Conservation (phyloP, 2,797 vertebrate genomes). For the Phrynocephalus vlangalii region DNA sequence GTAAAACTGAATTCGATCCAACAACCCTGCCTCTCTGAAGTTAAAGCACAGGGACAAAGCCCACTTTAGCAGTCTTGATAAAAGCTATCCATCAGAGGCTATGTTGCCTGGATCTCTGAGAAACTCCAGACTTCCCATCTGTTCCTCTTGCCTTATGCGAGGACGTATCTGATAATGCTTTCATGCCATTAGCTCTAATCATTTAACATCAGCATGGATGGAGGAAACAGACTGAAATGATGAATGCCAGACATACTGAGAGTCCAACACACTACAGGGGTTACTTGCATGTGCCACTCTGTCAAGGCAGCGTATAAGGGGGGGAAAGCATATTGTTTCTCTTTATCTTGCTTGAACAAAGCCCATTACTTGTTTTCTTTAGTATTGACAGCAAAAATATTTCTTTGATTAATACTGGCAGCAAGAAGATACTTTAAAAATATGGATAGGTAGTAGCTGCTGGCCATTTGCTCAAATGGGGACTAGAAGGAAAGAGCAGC, state of each 20-base stretch:
- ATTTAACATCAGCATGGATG: background rate
- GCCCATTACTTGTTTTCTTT: background rate
- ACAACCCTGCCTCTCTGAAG: background rate
- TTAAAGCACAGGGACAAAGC: background rate
- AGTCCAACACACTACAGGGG: fast-evolving
- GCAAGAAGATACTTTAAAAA: background rate
- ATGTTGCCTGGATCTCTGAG: background rate
- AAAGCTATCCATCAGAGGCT: background rate
- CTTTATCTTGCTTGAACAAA: background rate
- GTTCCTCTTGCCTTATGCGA: background rate
- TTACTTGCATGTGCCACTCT: background rate
- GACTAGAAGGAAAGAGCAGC: background rate
- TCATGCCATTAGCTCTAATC: background rate
- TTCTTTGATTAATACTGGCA: background rate
- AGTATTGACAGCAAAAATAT: background rate
- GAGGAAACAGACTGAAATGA: background rate
- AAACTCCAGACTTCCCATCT: conserved; percentile 15
- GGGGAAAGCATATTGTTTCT: background rate
- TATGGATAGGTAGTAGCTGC: background rate
- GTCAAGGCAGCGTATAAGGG: background rate
- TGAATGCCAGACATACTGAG: background rate
- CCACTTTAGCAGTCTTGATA: background rate
- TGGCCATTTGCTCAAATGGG: background rate
- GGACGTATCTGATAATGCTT: background rate
- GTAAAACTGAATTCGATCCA: background rate